phyloP scores from a whole-genome alignment of 2,113 vertebrate genomes.

The Ammodytes dubius region DNA sequence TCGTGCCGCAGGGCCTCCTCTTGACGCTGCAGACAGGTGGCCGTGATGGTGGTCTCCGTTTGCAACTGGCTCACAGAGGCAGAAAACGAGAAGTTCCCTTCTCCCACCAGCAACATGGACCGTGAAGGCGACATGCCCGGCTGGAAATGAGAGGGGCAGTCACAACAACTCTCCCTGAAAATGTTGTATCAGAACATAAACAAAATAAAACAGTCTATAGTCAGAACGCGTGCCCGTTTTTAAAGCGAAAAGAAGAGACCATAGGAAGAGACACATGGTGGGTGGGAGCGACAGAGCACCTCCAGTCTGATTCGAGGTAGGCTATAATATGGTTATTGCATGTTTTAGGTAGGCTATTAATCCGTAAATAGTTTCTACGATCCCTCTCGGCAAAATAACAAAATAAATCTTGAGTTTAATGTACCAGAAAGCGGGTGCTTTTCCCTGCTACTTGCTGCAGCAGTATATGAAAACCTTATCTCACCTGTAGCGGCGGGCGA shows the following conservation, averaged over 20 bases:
- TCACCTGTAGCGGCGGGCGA: constrained; percentile 50
- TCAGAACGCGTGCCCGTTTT: neutral
- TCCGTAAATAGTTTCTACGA: neutral
- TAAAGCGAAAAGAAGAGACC: no score
- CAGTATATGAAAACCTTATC: constrained; percentile 13
- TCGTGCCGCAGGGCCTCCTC: constrained; percentile 76
- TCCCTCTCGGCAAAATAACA: accelerated
- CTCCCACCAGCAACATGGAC: constrained; percentile 89
- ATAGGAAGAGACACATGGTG: neutral
- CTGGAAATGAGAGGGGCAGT: neutral
- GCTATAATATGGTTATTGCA: neutral
- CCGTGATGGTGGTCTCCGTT: constrained; percentile 74
- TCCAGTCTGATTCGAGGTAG: constrained; percentile 6
- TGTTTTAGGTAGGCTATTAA: constrained; percentile 1
- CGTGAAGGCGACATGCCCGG: constrained; percentile 56
- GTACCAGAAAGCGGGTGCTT: constrained; percentile 17
- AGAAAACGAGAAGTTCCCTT: constrained; percentile 96
- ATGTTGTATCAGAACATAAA: no score
- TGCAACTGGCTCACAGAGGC: constrained; percentile 77
- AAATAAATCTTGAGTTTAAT: no score
- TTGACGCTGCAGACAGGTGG: constrained; percentile 88
- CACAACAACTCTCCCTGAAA: neutral
- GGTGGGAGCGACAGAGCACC: constrained; percentile 11
- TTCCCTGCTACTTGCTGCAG: constrained; percentile 5
- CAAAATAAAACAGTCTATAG: no score